Evolutionary conservation across 92 coral and sea anemone genomes (phyloP).

Genomic region (Siderastrea siderea): DNA sequence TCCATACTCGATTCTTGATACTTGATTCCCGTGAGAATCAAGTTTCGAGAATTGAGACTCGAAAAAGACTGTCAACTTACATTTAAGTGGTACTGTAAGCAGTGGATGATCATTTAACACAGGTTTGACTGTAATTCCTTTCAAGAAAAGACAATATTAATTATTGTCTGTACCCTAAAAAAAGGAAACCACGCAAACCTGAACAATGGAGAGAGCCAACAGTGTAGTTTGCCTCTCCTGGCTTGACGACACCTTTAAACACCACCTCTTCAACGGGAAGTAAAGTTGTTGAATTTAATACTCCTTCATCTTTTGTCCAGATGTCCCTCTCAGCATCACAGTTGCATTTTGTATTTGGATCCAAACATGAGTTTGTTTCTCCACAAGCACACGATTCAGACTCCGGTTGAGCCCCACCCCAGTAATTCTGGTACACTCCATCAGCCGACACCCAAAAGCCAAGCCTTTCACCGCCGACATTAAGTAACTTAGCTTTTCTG

Average conservation of each 20-base stretch:
- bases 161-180: too few relatives aligned
- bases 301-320: constrained; percentile 76
- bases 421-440: constrained; percentile 76
- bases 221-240: constrained; percentile 78
- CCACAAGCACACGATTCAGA: constrained; percentile 81
- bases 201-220: constrained; percentile 81
- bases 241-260: constrained; percentile 64
- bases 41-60: too few relatives aligned
- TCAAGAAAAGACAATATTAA: background rate
- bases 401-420: constrained; percentile 82
- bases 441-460: constrained; percentile 86
- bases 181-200: constrained; percentile 48
- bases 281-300: constrained; percentile 57
- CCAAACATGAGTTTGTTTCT: constrained; percentile 59
- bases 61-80: too few relatives aligned
- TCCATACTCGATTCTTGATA: too few relatives aligned
- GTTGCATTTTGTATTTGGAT: constrained; percentile 65
- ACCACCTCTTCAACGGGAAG: constrained; percentile 84
- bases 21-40: too few relatives aligned
- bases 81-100: too few relatives aligned
- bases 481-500: constrained; percentile 69
- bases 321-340: constrained; percentile 76
- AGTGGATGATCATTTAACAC: too few relatives aligned
- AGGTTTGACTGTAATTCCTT: too few relatives aligned
- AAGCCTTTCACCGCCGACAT: constrained; percentile 23